These are phyloP conservation scores for Dyspetes luteomarginatus DNA, from an alignment of 2,888 invertebrate genomes.

Conservation along the genomic window DNA sequence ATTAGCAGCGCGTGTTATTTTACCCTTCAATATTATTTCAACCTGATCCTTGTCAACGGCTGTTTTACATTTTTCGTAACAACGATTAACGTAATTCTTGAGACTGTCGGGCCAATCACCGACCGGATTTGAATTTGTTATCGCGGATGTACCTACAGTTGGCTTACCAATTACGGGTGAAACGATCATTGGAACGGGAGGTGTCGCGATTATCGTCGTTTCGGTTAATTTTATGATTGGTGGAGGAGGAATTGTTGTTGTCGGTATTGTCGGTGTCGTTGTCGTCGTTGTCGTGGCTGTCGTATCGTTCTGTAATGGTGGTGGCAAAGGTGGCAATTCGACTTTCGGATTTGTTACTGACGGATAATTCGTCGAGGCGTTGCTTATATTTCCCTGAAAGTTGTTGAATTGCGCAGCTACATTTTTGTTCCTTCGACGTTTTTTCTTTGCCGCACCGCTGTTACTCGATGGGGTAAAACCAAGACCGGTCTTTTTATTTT, in stretches of 20 bases:
- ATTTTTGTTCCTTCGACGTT: slow-evolving; percentile 89
- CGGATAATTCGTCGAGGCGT: slow-evolving; percentile 69
- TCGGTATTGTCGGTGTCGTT: slow-evolving; percentile 80
- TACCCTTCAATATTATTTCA: slow-evolving; percentile 96
- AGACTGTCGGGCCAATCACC: slow-evolving; percentile 92
- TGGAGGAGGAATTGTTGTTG: slow-evolving; percentile 81
- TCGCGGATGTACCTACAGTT: slow-evolving; percentile 74
- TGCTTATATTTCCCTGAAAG: slow-evolving; percentile 80
- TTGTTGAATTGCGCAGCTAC: slow-evolving; percentile 81
- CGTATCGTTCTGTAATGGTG: slow-evolving; percentile 84
- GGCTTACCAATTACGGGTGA: slow-evolving; percentile 69
- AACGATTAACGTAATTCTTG: slow-evolving; percentile 94
- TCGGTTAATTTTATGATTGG: slow-evolving; percentile 77
- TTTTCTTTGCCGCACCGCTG: slow-evolving; percentile 88
- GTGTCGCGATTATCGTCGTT: too few species aligned
- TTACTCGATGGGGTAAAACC: slow-evolving; percentile 78
- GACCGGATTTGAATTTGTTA: slow-evolving; percentile 83
- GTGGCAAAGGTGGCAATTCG: slow-evolving; percentile 84
- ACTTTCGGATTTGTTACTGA: slow-evolving; percentile 75
- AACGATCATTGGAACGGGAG: slow-evolving; percentile 62
- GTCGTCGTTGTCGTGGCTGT: slow-evolving; percentile 84
- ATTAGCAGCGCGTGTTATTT: slow-evolving; percentile 95
- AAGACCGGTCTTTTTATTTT: slow-evolving; percentile 81
- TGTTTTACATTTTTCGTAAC: slow-evolving; percentile 95
- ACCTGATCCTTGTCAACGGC: slow-evolving; percentile 96